Evolutionary conservation across 2,797 vertebrate species (phyloP).

Genomic region (Acridotheres tristis): DNA sequence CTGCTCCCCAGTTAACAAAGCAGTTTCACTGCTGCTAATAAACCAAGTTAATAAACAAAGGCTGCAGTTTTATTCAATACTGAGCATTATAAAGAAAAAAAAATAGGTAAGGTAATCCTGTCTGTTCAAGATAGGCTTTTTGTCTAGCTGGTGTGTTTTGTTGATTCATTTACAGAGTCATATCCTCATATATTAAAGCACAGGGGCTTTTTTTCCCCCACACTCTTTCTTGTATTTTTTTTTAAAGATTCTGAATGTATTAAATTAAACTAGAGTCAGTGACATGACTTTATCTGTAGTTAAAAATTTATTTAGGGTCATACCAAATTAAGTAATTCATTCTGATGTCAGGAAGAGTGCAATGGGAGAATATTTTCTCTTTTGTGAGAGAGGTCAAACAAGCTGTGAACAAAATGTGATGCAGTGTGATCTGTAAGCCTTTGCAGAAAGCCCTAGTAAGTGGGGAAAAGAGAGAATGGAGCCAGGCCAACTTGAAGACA

Average conservation of each 20-base stretch:
- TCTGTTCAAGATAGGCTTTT: neutral
- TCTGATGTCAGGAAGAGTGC: neutral
- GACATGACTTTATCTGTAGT: neutral
- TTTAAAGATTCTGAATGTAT: neutral
- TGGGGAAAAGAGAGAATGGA: neutral
- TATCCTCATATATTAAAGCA: neutral
- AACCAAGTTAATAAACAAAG: conserved; percentile 5
- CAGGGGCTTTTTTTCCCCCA: accelerated
- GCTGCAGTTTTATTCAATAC: neutral
- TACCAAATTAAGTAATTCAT: neutral
- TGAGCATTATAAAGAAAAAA: neutral
- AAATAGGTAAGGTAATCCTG: neutral
- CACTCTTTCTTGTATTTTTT: neutral
- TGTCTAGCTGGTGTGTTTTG: neutral
- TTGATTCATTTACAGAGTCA: neutral
- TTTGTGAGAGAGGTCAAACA: neutral
- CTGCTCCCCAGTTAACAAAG: neutral
- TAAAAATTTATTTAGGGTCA: neutral
- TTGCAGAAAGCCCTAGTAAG: neutral
- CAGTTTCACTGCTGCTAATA: neutral
- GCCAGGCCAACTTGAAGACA: neutral
- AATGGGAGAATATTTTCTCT: neutral
- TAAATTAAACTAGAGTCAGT: neutral
- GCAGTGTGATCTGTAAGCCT: neutral
- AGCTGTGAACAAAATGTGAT: neutral